Evolutionary conservation across 1,140 invertebrate species (phyloP), one percentile per base, ranked within the genome.

Genomic region (Eciton burchellii): DNA sequence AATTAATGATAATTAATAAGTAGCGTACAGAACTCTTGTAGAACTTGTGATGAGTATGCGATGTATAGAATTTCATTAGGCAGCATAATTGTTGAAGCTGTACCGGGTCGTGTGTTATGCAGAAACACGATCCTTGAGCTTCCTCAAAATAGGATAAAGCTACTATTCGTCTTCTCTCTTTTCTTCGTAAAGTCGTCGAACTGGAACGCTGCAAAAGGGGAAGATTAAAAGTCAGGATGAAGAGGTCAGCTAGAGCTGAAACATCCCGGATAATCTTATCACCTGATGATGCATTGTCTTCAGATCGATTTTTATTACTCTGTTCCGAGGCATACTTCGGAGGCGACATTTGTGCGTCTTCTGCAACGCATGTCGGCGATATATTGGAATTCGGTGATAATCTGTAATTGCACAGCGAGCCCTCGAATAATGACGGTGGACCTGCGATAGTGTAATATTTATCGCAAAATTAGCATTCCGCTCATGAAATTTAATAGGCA

Each of bases 121-220:
- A 56, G n/a, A 45, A 60, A 3, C 47, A 21, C 8, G 0, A 49
- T 16, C 8, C 4, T 47, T 2, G 24, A 16, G 4, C 54, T n/a
- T 54, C 14, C 14, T 63, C 16, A 73, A 82, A 82, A 73, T 1
- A 73, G 26, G 35, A 11, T n/a, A 12, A 59, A 59, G 68, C 43
- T 12, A 14, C 3, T 9, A 16, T 63, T 47, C 29, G 9, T 41
- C 26, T 35, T 35, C 6, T 35, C 35, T 35, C 35, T 35, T 35
- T 35, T 12, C 35, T 82, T 82, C 12, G 41, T 0, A 1, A 82
- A 63, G 5, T 77, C 26, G 5, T 14, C 14, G 3, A 88, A 82
- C 8, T 71, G 11, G 9, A 87, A 72, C 19, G 24, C 86, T 87
- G 29, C 2, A 47, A 57, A 14, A 73, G 57, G 47, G 45, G 0